Conservation (phyloP, 2,888 invertebrate species). For the Anthrax anthrax region DNA sequence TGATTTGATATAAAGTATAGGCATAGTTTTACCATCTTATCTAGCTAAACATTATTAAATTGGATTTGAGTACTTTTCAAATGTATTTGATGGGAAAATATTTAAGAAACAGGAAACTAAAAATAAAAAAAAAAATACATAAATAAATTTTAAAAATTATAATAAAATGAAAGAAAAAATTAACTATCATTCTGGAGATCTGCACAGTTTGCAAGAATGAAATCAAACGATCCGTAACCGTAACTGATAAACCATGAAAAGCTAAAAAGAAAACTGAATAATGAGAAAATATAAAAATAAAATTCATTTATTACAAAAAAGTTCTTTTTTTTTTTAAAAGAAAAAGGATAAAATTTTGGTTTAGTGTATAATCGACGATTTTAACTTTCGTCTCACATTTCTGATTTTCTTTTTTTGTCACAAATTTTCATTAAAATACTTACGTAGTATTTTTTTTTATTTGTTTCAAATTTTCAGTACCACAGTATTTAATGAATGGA, state of each 20-base stretch:
- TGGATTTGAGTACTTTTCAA: conserved; percentile 2
- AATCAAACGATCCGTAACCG: conserved; percentile 13
- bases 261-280: background rate
- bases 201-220: conserved; percentile 1
- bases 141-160: background rate
- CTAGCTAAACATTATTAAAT: background rate
- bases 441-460: no score
- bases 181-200: background rate
- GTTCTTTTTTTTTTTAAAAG: no score
- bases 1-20: background rate
- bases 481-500: no score
- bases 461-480: no score
- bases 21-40: background rate
- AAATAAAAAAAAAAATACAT: background rate
- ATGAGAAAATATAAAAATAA: no score
- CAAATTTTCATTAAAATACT: no score
- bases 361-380: no score
- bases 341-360: no score
- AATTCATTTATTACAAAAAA: no score
- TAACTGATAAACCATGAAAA: conserved; percentile 13
- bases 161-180: no score
- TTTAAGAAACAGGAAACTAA: conserved; percentile 6
- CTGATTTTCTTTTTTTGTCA: no score
- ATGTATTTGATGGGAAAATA: conserved; percentile 5
- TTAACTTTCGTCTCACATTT: no score